These are phyloP conservation scores for Athalia circularis DNA, from an alignment of 2,888 invertebrate genomes.

Conservation along the genomic window DNA sequence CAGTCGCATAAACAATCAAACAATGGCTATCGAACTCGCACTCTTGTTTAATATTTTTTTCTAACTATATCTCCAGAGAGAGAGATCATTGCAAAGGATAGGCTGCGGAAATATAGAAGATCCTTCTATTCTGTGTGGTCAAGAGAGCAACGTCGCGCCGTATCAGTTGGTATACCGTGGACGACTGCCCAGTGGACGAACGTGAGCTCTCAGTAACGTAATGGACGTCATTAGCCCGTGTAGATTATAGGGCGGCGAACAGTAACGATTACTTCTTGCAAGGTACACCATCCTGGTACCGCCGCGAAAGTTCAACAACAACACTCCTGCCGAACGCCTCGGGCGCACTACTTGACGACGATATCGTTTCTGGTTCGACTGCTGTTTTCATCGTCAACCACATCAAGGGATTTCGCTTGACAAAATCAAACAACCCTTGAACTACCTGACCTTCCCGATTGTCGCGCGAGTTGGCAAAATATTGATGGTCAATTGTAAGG, in stretches of 20 bases:
- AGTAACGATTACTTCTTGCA: constrained; percentile 74
- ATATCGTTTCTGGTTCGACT: constrained; percentile 14
- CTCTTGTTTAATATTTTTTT: background rate
- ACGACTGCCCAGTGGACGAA: constrained; percentile 42
- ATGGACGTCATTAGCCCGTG: constrained; percentile 74
- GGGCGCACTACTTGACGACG: background rate
- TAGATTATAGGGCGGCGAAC: constrained; percentile 74
- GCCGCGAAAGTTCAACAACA: constrained; percentile 37
- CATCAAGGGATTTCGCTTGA: background rate
- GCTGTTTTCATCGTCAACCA: constrained; percentile 32
- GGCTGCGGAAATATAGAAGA: constrained; percentile 21
- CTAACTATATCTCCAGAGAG: background rate
- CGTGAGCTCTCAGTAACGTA: constrained; percentile 69
- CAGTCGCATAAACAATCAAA: constrained; percentile 22
- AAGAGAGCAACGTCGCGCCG: constrained; percentile 65
- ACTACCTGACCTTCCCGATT: background rate
- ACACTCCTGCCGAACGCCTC: background rate
- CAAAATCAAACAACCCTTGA: background rate
- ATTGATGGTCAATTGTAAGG: no score
- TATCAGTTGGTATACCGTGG: constrained; percentile 54
- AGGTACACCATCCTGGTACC: constrained; percentile 53
- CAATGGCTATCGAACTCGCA: constrained; percentile 12
- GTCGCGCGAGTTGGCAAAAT: no score
- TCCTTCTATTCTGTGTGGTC: constrained; percentile 57
- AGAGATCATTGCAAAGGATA: background rate